phyloP scores from a whole-genome alignment of 2,113 vertebrate species.

The Melospiza georgiana region DNA sequence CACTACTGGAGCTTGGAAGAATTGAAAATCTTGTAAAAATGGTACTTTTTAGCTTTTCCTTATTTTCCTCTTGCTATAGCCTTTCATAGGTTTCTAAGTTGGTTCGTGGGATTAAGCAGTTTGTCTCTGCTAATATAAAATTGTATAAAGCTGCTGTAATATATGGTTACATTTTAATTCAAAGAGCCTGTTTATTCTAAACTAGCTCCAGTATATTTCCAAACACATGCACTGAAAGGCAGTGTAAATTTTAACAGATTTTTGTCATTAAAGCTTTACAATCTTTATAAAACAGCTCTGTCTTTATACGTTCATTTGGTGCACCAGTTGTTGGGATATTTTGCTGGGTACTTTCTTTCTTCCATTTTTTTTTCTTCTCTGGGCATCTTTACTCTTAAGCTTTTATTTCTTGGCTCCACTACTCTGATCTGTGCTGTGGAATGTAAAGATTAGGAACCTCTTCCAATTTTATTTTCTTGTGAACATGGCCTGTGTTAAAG shows the following conservation, averaged over 20 bases:
- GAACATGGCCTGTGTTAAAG: background rate
- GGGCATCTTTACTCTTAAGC: background rate
- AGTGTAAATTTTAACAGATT: conserved; percentile 42
- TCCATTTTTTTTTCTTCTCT: background rate
- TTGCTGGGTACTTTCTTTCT: background rate
- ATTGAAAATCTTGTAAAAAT: background rate
- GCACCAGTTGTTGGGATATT: background rate
- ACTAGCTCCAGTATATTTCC: conserved; percentile 31
- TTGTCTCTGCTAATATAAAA: conserved; percentile 62
- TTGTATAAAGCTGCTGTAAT: conserved; percentile 19
- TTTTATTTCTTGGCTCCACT: conserved; percentile 6
- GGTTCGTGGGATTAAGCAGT: conserved; percentile 47
- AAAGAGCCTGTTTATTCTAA: conserved; percentile 24
- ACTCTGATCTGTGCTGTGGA: background rate
- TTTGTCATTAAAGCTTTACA: conserved; percentile 41
- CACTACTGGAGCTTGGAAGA: background rate
- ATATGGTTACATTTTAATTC: conserved; percentile 27
- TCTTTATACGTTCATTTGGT: conserved; percentile 18
- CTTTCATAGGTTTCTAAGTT: conserved; percentile 41
- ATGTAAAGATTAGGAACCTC: conserved; percentile 5
- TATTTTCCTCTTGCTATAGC: background rate
- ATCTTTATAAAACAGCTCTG: conserved; percentile 37
- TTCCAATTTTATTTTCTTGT: conserved; percentile 6
- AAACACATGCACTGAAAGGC: conserved; percentile 1
- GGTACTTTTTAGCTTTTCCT: background rate